Percentiles rank a stretch among this genome's conserved stretches.
Evolutionary conservation across 2,888 invertebrate species (phyloP).

Genomic region (Gerris lacustris): DNA sequence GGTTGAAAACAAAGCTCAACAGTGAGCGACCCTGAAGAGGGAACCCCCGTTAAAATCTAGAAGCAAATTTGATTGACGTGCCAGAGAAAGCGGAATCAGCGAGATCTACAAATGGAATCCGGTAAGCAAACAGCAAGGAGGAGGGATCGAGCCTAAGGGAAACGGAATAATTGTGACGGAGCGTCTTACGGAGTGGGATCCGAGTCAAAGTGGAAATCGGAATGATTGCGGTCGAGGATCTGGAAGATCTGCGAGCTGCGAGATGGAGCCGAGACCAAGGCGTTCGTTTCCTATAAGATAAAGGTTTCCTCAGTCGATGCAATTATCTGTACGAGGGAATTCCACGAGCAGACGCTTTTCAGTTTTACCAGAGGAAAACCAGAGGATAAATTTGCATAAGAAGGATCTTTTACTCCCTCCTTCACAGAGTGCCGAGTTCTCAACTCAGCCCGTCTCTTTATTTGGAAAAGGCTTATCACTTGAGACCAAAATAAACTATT

Average conservation of each 20-base stretch:
- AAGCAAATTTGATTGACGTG: not conserved
- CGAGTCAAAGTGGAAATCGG: not conserved
- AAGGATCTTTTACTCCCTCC: conserved; percentile 3
- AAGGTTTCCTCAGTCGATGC: not conserved
- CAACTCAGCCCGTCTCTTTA: not conserved
- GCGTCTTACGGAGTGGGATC: not conserved
- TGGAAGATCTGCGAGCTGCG: not conserved
- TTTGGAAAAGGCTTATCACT: conserved; percentile 3
- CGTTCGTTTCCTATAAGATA: not conserved
- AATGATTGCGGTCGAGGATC: not conserved
- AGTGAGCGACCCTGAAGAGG: no score
- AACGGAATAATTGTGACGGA: not conserved
- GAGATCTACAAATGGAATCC: not conserved
- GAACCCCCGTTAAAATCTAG: no score
- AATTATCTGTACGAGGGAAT: not conserved
- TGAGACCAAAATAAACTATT: conserved; percentile 3
- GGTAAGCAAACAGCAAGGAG: not conserved
- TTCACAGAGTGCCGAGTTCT: not conserved
- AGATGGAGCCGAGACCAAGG: not conserved
- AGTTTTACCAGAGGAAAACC: not conserved
- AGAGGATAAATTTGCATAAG: not conserved
- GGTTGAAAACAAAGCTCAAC: no score
- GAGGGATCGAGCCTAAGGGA: not conserved
- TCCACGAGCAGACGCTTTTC: not conserved
- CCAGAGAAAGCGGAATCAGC: not conserved